Base-by-base conservation (phyloP, 1,140 invertebrate species). In the Drosophila arawakana region DNA sequence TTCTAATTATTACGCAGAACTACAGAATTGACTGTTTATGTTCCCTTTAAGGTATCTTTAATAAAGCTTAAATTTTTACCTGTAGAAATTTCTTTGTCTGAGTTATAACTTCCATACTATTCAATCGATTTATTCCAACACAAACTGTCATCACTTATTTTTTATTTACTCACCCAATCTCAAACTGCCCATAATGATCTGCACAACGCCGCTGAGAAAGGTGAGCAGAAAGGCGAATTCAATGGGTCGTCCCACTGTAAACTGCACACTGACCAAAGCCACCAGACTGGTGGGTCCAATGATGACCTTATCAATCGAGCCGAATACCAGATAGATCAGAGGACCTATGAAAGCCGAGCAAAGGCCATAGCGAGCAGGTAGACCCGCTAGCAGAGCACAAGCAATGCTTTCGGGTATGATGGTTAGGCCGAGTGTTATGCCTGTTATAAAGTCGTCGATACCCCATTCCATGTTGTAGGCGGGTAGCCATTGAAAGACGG, bases 241-340 rank as follows among this genome's bases (percentile, higher is more conserved):
- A 0, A 95, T 88, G n/a, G 96, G 95, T 79, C 96, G 94, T 3
- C 94, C 94, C 66, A 94, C 94, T 2, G 95, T 96, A 66, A 96
- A 96, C 80, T 97, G 95, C 25, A 96, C 93, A 15, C 96, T 96
- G 55, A 92, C 88, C 39, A 92, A 62, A 0, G 91, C 91, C 66
- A 98, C 97, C 10, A 98, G 93, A 47, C 96, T 97, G 0, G 97
- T 97, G 0, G 97, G 97, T 46, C 97, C 97, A 70, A 98, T 97
- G 0, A 97, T 97, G 9, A 98, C 96, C 93, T 98, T 96, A 93
- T 96, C 97, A 25, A 98, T 96, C 1, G 97, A 97, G 1, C 98
- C 98, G 78, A 99, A 95, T 52, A 98, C 86, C 54, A 96, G 93
- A 92, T 99, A 99, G 10, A 98, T 93, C 82, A 98, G 96, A 65